Conservation (phyloP, 2,888 invertebrate genomes). For the Homarus gammarus region DNA sequence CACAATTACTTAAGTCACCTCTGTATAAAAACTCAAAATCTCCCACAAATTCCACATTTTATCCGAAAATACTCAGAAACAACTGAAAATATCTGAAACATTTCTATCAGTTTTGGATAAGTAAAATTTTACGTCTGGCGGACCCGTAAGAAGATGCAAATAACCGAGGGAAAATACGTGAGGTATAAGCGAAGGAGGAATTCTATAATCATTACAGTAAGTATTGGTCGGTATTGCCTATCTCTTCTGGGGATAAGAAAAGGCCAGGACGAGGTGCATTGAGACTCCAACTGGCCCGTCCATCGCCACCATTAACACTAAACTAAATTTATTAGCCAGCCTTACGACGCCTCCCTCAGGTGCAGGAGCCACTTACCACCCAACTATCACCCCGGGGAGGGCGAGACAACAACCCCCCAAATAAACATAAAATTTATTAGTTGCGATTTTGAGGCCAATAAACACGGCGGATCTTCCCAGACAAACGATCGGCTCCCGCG, state of each 20-base stretch:
- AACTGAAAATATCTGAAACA: not conserved
- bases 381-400: not conserved
- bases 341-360: not conserved
- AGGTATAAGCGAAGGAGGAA: not conserved
- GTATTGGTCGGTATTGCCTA: not conserved
- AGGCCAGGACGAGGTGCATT: not conserved
- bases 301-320: not conserved
- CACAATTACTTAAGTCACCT: too few species aligned
- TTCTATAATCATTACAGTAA: not conserved
- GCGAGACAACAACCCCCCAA: not conserved
- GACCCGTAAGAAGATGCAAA: not conserved
- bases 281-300: not conserved
- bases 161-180: not conserved
- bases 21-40: too few species aligned
- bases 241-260: not conserved
- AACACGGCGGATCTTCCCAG: constrained; percentile 14
- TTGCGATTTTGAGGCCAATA: not conserved
- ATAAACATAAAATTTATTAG: not conserved
- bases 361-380: not conserved
- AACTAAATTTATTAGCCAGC: not conserved
- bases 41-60: too few species aligned
- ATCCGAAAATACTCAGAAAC: too few species aligned
- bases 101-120: not conserved
- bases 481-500: constrained; percentile 28
- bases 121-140: not conserved